Percentiles rank a stretch among this genome's conserved stretches.
phyloP scores from a whole-genome alignment of 2,888 invertebrate genomes.

The Bimastos eiseni region DNA sequence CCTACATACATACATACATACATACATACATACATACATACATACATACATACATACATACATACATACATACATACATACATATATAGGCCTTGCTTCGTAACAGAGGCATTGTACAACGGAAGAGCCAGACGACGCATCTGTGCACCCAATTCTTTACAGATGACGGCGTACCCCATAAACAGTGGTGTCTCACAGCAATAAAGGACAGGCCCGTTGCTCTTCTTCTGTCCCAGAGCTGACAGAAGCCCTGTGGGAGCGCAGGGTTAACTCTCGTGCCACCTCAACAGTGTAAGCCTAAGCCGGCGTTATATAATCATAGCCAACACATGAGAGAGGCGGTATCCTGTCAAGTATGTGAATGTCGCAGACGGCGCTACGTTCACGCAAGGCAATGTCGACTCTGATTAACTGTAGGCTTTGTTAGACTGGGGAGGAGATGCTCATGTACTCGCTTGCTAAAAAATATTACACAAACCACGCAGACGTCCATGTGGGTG shows the following conservation, averaged over 20 bases:
- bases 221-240: not conserved
- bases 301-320: not conserved
- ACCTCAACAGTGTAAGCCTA: not conserved
- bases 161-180: not conserved
- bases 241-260: not conserved
- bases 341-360: not conserved
- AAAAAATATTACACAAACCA: not conserved
- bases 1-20: not conserved
- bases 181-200: not conserved
- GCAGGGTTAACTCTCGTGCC: no score
- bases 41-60: not conserved
- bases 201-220: not conserved
- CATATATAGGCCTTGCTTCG: not conserved
- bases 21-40: not conserved
- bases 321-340: not conserved
- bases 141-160: not conserved
- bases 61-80: not conserved
- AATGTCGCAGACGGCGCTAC: not conserved
- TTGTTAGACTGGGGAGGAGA: not conserved
- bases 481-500: no score
- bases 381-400: not conserved
- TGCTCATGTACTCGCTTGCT: not conserved
- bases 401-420: not conserved
- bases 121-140: not conserved
- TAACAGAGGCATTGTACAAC: not conserved